These are phyloP conservation scores for Shinisaurus crocodilurus DNA, from an alignment of 2,113 vertebrate species.

Conservation along the genomic window DNA sequence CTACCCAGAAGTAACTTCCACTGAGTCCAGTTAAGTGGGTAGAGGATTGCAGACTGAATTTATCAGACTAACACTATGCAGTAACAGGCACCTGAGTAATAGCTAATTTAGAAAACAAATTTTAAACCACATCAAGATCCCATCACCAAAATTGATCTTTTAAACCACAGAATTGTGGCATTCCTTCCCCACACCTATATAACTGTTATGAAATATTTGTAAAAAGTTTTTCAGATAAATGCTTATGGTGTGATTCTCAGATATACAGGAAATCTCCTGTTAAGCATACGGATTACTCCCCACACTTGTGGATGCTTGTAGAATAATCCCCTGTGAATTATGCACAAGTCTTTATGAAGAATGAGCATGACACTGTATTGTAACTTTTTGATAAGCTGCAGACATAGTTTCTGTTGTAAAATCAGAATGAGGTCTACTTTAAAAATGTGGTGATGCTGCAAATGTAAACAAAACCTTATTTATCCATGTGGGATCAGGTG, in stretches of 20 bases:
- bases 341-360: not conserved
- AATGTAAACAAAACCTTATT: not conserved
- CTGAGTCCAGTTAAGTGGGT: too few species aligned
- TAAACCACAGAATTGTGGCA: not conserved
- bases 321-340: not conserved
- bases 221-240: not conserved
- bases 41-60: too few species aligned
- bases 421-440: constrained; percentile 21
- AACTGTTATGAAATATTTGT: not conserved
- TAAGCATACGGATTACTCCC: not conserved
- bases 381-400: not conserved
- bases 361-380: not conserved
- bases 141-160: not conserved
- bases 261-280: not conserved
- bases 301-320: not conserved
- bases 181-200: not conserved
- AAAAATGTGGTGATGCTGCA: not conserved
- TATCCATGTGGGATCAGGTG: not conserved
- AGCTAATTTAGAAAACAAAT: not conserved
- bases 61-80: not conserved
- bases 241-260: not conserved
- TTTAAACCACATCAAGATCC: constrained; percentile 2
- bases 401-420: not conserved
- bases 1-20: too few species aligned
- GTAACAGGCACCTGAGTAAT: not conserved